Conservation (phyloP, 1,140 invertebrate species). For the Luehdorfia chinensis region DNA sequence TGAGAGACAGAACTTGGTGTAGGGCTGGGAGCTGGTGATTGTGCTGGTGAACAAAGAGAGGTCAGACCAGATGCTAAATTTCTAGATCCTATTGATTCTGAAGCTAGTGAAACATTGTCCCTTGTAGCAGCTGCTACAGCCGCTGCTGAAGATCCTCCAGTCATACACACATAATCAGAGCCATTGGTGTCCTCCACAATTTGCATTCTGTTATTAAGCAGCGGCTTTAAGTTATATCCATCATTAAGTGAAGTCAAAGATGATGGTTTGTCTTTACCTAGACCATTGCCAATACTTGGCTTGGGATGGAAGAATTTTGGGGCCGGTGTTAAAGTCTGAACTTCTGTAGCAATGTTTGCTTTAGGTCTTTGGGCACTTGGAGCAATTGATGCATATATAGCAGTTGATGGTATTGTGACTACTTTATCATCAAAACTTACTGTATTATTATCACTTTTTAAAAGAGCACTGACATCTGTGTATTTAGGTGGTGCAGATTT, state of each 20-base stretch:
- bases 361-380: slow-evolving; percentile 76
- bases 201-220: slow-evolving; percentile 57
- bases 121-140: slow-evolving; percentile 44
- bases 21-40: slow-evolving; percentile 70
- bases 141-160: slow-evolving; percentile 75
- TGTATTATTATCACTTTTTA: slow-evolving; percentile 60
- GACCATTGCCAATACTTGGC: slow-evolving; percentile 47
- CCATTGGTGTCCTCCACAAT: slow-evolving; percentile 80
- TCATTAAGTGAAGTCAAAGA: slow-evolving; percentile 38
- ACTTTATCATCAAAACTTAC: slow-evolving; percentile 69
- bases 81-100: slow-evolving; percentile 51
- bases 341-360: slow-evolving; percentile 72
- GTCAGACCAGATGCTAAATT: slow-evolving; percentile 60
- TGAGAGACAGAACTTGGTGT: slow-evolving; percentile 76
- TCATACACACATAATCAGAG: slow-evolving; percentile 86
- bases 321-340: slow-evolving; percentile 54
- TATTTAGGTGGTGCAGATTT: slow-evolving; percentile 68
- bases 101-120: slow-evolving; percentile 53
- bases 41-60: slow-evolving; percentile 58
- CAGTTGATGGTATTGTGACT: slow-evolving; percentile 69
- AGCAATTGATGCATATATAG: slow-evolving; percentile 74
- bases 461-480: slow-evolving; percentile 60
- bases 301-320: slow-evolving; percentile 73
- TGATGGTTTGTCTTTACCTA: slow-evolving; percentile 48
- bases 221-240: slow-evolving; percentile 40